Conservation (phyloP, 2,113 vertebrate genomes). For the Suricata suricatta region DNA sequence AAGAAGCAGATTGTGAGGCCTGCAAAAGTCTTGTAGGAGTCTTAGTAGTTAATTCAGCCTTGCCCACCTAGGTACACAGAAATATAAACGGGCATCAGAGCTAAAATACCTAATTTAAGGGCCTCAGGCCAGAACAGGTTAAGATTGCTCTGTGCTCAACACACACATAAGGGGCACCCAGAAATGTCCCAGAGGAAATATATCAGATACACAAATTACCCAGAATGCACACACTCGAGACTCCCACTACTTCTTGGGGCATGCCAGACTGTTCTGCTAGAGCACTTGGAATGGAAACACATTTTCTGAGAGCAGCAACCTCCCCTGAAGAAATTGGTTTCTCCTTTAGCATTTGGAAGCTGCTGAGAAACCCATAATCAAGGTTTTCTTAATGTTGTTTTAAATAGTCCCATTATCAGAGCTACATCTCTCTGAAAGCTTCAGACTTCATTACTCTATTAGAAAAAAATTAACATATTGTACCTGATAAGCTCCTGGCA, state of each 20-base stretch:
- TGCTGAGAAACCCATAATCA: conserved; percentile 81
- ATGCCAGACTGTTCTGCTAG: neutral
- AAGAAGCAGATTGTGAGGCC: neutral
- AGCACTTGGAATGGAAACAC: conserved; percentile 63
- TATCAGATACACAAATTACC: neutral
- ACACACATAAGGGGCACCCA: neutral
- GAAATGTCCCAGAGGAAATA: conserved; percentile 2
- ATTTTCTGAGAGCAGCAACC: conserved; percentile 73
- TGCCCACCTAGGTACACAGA: neutral
- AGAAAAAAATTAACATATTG: conserved; percentile 83
- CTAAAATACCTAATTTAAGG: neutral
- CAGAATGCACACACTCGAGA: neutral
- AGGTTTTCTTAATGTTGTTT: conserved; percentile 81
- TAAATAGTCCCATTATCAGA: conserved; percentile 82
- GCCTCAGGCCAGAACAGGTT: neutral
- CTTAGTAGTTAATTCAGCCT: neutral
- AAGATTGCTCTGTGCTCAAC: neutral
- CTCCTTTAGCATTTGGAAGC: conserved; percentile 74
- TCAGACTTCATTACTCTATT: conserved; percentile 84
- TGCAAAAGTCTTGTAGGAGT: neutral
- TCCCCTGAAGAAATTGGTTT: conserved; percentile 66
- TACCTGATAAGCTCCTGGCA: conserved; percentile 82
- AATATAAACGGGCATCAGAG: neutral
- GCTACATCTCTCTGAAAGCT: conserved; percentile 80
- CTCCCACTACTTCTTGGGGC: neutral